These are phyloP conservation scores for Ictalurus furcatus DNA, from an alignment of 2,113 vertebrate species.

Conservation along the genomic window DNA sequence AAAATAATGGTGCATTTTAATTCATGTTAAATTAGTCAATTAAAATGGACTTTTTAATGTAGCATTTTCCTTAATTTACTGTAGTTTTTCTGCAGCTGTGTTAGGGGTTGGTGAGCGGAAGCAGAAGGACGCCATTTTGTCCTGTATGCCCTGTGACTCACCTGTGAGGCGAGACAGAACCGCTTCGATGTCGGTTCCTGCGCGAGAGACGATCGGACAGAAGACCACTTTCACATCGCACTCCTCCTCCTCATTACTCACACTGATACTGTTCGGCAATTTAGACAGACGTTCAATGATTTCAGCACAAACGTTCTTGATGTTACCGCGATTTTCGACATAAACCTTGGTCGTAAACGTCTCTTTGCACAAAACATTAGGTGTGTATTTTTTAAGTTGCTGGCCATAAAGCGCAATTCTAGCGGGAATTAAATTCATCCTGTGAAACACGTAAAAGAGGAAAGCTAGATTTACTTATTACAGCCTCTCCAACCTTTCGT, in stretches of 20 bases:
- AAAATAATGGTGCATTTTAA: too few species aligned
- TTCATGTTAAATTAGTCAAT: too few species aligned
- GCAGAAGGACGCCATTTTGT: neutral
- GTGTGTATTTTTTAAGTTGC: accelerated
- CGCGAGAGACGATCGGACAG: constrained; percentile 32
- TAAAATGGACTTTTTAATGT: too few species aligned
- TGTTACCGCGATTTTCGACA: accelerated
- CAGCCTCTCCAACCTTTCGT: neutral
- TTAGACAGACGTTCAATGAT: neutral
- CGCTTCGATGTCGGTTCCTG: constrained; percentile 19
- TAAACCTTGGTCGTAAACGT: neutral
- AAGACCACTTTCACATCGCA: neutral
- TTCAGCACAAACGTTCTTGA: neutral
- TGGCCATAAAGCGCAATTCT: accelerated
- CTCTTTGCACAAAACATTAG: accelerated
- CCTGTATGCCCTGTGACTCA: neutral
- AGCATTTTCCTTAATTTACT: neutral
- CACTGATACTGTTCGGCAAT: accelerated
- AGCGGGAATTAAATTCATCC: neutral
- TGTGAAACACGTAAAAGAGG: neutral
- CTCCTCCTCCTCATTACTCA: neutral
- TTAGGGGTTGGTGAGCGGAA: neutral
- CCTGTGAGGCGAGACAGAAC: neutral
- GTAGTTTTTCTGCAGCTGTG: neutral
- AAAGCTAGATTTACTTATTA: neutral